These are phyloP conservation scores for Semnornis frantzii DNA, from an alignment of 2,113 vertebrate genomes.

Conservation along the genomic window DNA sequence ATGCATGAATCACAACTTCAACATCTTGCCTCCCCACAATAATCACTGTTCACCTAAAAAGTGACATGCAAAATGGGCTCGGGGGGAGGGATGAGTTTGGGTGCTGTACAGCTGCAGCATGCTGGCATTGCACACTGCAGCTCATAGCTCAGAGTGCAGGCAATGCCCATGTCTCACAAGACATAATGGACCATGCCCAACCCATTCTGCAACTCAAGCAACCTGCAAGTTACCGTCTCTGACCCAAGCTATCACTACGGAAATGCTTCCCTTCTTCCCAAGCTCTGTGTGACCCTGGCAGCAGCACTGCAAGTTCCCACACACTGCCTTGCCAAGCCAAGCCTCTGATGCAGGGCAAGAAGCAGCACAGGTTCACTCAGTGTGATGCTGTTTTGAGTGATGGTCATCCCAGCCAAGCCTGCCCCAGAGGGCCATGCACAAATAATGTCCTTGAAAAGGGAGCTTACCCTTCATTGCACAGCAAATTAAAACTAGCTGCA, in stretches of 20 bases:
- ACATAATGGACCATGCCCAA: neutral
- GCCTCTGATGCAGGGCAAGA: neutral
- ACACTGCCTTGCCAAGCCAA: neutral
- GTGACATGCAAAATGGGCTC: neutral
- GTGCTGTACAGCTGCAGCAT: neutral
- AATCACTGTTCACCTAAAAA: neutral
- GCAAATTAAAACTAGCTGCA: neutral
- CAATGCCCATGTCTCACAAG: neutral
- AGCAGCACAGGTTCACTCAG: neutral
- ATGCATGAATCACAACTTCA: neutral
- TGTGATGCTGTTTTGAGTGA: neutral
- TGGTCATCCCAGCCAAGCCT: neutral
- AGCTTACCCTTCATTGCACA: neutral
- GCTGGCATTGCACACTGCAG: neutral
- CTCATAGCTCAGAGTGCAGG: neutral
- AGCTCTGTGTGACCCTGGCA: neutral
- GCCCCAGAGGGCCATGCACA: neutral
- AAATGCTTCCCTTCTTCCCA: neutral
- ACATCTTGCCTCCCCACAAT: neutral
- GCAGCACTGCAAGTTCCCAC: neutral
- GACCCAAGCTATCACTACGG: neutral
- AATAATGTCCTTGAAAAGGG: neutral
- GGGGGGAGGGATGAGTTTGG: neutral
- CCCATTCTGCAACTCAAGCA: neutral
- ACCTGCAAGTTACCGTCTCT: neutral